Percentiles rank a stretch among this genome's conserved stretches.
phyloP scores from a whole-genome alignment of 2,797 vertebrate genomes.

The Mormyrops boulengeri region DNA sequence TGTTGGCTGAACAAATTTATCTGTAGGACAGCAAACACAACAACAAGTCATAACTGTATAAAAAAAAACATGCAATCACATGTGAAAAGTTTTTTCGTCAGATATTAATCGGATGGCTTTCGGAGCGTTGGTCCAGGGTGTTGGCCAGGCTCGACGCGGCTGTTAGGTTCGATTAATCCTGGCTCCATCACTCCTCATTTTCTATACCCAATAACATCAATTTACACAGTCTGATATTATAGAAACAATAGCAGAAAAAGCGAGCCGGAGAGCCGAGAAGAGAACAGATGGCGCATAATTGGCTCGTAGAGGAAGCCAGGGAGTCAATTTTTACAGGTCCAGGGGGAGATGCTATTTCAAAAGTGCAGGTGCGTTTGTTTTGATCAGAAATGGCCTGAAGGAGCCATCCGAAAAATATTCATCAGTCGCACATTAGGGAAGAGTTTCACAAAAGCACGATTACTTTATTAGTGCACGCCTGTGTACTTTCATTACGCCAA shows the following conservation, averaged over 20 bases:
- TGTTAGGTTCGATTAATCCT: conserved; percentile 68
- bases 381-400: conserved; percentile 70
- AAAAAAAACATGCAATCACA: conserved; percentile 24
- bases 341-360: conserved; percentile 69
- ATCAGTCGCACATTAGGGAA: conserved; percentile 59
- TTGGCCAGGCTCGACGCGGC: conserved; percentile 61
- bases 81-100: conserved; percentile 45
- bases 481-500: conserved; percentile 45
- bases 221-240: conserved; percentile 71
- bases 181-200: conserved; percentile 70
- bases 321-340: conserved; percentile 79
- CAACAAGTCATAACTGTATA: conserved; percentile 27
- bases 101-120: conserved; percentile 45
- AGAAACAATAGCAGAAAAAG: conserved; percentile 77
- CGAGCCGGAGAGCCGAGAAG: conserved; percentile 71
- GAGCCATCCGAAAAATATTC: conserved; percentile 62
- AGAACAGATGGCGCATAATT: conserved; percentile 79
- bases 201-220: conserved; percentile 45
- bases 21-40: conserved; percentile 37
- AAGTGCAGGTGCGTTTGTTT: conserved; percentile 75
- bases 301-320: conserved; percentile 74
- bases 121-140: conserved; percentile 46
- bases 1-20: background rate
- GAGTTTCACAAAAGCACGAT: conserved; percentile 33
- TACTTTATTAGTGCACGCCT: conserved; percentile 36